These are phyloP conservation scores for Helobdella robusta DNA, from an alignment of 2,888 invertebrate species.

Conservation along the genomic window DNA sequence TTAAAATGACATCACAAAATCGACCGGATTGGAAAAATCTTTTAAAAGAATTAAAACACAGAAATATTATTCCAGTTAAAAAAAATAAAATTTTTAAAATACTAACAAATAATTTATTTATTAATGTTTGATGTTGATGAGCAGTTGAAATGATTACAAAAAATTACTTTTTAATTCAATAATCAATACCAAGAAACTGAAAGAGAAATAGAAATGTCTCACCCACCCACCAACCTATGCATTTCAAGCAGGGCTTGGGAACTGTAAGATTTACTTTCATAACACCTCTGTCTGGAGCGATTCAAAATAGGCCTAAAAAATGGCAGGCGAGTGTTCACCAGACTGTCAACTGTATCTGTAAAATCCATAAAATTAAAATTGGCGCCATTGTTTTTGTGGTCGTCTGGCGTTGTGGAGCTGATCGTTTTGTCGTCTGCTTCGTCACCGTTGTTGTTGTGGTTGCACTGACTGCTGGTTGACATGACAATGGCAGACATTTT, in stretches of 20 bases:
- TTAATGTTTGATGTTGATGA: too few species aligned
- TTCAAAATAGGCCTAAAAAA: constrained; percentile 28
- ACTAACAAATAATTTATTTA: too few species aligned
- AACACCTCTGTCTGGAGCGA: constrained; percentile 25
- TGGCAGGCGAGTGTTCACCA: constrained; percentile 3
- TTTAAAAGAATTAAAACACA: background rate
- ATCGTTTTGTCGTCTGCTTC: too few species aligned
- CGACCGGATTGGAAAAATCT: constrained; percentile 34
- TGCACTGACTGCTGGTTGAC: too few species aligned
- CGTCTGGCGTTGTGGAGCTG: too few species aligned
- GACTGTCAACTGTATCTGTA: background rate
- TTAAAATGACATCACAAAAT: constrained; percentile 33
- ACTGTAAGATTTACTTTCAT: constrained; percentile 30
- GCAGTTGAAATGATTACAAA: too few species aligned
- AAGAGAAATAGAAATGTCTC: background rate
- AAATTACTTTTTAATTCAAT: too few species aligned
- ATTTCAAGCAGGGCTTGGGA: constrained; percentile 34
- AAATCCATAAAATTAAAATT: constrained; percentile 17
- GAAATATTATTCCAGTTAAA: background rate
- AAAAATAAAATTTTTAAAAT: background rate
- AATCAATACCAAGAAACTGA: too few species aligned
- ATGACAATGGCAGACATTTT: too few species aligned
- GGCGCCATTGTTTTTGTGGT: too few species aligned
- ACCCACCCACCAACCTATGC: constrained; percentile 28
- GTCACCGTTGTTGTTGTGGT: too few species aligned